Conservation (phyloP, 1,140 invertebrate genomes). For the Drosophila bifasciata region DNA sequence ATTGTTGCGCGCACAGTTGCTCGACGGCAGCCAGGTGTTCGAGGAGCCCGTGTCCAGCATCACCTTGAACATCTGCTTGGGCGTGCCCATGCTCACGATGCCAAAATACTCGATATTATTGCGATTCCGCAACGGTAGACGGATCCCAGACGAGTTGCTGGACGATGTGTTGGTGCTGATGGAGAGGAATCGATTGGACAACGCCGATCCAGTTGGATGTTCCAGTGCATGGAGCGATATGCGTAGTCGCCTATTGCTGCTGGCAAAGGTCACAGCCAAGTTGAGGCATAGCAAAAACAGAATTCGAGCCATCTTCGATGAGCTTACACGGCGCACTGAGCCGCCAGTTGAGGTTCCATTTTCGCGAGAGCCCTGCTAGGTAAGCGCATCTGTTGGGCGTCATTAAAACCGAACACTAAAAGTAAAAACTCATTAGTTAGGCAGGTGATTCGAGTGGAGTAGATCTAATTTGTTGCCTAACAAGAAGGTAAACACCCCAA, state of each 20-base stretch:
- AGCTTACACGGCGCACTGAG: constrained; percentile 26
- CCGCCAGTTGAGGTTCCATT: not conserved
- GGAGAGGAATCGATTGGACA: constrained; percentile 1
- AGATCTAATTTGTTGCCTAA: not conserved
- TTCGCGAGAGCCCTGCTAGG: not conserved
- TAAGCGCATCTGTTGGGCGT: constrained; percentile 37
- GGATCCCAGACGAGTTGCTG: not conserved
- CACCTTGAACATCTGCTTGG: constrained; percentile 89
- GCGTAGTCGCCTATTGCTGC: constrained; percentile 8
- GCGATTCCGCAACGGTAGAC: constrained; percentile 25
- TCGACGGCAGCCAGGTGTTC: constrained; percentile 66
- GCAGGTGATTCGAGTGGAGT: too few relatives aligned
- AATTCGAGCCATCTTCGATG: constrained; percentile 36
- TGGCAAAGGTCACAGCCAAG: not conserved
- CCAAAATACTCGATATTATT: constrained; percentile 85
- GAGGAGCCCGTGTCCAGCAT: constrained; percentile 70
- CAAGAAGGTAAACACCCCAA: not conserved
- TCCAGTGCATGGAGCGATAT: constrained; percentile 15
- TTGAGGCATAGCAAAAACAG: constrained; percentile 4
- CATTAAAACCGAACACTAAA: constrained; percentile 10
- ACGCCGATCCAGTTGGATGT: not conserved
- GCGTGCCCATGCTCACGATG: constrained; percentile 94
- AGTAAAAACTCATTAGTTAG: too few relatives aligned
- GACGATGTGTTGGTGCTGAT: not conserved
- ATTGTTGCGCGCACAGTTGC: constrained; percentile 48